These are phyloP conservation scores for Drosophila anomelani DNA, from an alignment of 2,888 invertebrate species.

Conservation along the genomic window DNA sequence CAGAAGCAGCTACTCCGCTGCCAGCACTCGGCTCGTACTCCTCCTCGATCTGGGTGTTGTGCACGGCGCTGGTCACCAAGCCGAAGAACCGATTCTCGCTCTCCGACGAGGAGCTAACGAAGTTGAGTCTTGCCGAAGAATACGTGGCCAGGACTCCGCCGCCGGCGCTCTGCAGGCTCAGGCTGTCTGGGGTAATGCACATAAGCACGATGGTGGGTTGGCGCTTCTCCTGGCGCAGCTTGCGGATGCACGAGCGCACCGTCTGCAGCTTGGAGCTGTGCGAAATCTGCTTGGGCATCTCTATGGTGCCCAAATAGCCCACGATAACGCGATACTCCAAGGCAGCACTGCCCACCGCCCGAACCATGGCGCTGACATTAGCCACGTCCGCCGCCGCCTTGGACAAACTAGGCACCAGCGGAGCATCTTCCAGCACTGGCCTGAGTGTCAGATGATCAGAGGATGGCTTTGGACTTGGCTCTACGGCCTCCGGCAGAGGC, in stretches of 20 bases:
- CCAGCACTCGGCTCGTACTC: constrained; percentile 73
- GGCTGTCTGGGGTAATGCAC: constrained; percentile 92
- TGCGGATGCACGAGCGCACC: constrained; percentile 94
- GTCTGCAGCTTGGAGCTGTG: constrained; percentile 91
- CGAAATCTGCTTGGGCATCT: constrained; percentile 94
- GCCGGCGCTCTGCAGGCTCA: constrained; percentile 91
- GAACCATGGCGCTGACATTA: constrained; percentile 85
- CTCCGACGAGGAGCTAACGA: constrained; percentile 95
- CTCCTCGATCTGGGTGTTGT: constrained; percentile 84
- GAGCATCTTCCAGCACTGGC: constrained; percentile 82
- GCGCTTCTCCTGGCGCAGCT: constrained; percentile 94
- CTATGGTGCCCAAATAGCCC: constrained; percentile 97
- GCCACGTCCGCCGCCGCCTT: constrained; percentile 83
- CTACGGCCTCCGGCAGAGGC: constrained; percentile 34
- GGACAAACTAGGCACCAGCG: constrained; percentile 48
- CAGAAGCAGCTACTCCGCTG: constrained; percentile 27
- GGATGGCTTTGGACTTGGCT: constrained; percentile 12
- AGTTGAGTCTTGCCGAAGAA: constrained; percentile 93
- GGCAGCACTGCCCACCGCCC: constrained; percentile 83
- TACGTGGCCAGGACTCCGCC: constrained; percentile 94
- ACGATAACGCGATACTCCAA: constrained; percentile 94
- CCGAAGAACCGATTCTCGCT: constrained; percentile 97
- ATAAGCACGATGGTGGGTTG: constrained; percentile 93
- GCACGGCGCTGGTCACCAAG: constrained; percentile 93
- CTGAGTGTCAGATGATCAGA: constrained; percentile 65